Base-by-base conservation (phyloP, 2,888 invertebrate species). In the Strigamia crassipes region DNA sequence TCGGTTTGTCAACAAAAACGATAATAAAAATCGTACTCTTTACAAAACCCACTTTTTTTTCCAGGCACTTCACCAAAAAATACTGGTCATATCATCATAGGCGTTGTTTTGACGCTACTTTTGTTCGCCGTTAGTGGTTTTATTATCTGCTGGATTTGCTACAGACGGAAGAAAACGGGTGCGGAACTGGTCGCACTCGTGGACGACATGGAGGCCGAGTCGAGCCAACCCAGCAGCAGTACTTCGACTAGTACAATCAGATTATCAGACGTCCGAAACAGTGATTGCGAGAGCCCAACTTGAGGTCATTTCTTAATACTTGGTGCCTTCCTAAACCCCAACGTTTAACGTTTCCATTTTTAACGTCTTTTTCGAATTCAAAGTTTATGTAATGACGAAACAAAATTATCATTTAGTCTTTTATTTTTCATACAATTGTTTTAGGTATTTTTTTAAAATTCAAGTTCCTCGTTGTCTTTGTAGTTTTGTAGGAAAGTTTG, bases 401-500 rank as follows among this genome's bases (percentile, higher is more conserved):
- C 8, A 12, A n/a, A 61, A n/a, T 23, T 61, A n/a, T 61, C 23
- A 18, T 51, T 51, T 51, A 51, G 12, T 51, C 51, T 10, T 61
- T 61, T 61, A 23, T 61, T 61, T 61, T 61, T 61, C 21, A 23
- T 10, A 1, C 9, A 61, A n/a, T 61, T 61, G 21, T 61, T 61
- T 61, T 21, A 61, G 38, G 61, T 61, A 23, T 61, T 18, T 61
- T 61, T 61, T 61, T 61, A 61, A 12, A 18, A n/a, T 61, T 61
- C 61, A 61, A 61, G 61, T 61, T 61, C 61, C 61, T 61, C 61
- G 23, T 18, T 61, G 61, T 61, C 61, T 61, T 61, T 12, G 61
- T 61, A 61, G 61, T 61, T 61, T 61, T 61, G 61, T 61, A 61
- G 61, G 18, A 61, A 61, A 61, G 61, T 61, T 61, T 61, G 61